These are phyloP conservation scores for Notiomystis cincta DNA, from an alignment of 2,113 vertebrate genomes.

Conservation along the genomic window DNA sequence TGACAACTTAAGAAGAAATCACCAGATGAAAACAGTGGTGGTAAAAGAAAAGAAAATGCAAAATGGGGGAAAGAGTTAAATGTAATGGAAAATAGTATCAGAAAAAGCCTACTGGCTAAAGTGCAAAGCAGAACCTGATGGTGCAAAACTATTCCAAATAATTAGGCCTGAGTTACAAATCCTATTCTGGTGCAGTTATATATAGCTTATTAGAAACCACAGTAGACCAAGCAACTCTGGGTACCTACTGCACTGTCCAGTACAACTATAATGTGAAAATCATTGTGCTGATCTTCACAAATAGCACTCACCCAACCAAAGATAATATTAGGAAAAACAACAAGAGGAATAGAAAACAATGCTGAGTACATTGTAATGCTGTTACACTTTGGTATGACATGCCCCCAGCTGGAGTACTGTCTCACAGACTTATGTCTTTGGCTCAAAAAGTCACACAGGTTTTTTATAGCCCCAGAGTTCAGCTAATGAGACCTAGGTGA, in stretches of 20 bases:
- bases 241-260: not conserved
- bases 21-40: not conserved
- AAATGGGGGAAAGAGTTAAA: not conserved
- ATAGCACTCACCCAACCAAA: not conserved
- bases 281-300: not conserved
- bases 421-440: not conserved
- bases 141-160: not conserved
- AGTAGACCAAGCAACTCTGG: not conserved
- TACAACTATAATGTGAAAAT: not conserved
- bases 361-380: not conserved
- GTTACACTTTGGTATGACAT: not conserved
- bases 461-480: not conserved
- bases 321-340: not conserved
- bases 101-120: not conserved
- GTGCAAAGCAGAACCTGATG: not conserved
- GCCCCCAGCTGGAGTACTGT: not conserved
- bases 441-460: not conserved
- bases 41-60: not conserved
- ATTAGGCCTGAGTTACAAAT: not conserved
- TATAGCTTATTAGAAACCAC: not conserved
- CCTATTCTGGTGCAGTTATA: not conserved
- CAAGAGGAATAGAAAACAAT: not conserved
- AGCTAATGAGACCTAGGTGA: not conserved
- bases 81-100: not conserved
- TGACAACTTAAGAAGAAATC: not conserved